These are phyloP conservation scores for Archilochus colubris DNA, from an alignment of 2,113 vertebrate genomes.

Conservation along the genomic window DNA sequence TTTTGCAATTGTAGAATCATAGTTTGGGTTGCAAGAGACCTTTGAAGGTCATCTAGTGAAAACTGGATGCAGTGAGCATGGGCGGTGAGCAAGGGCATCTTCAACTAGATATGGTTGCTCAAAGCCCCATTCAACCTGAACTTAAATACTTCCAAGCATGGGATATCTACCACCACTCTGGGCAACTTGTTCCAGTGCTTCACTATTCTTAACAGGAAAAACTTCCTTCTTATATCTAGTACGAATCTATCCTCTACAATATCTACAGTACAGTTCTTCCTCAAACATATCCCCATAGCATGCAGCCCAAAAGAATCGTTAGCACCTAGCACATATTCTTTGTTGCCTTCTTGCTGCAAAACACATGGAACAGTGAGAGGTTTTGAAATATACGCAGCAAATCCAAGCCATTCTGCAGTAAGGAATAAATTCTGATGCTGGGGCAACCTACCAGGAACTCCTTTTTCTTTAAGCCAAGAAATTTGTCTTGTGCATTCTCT, in stretches of 20 bases:
- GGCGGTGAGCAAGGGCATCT: neutral
- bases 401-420: neutral
- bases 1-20: accelerated
- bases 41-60: neutral
- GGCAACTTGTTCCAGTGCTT: neutral
- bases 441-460: neutral
- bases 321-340: neutral
- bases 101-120: neutral
- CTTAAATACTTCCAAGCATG: neutral
- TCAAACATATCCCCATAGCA: neutral
- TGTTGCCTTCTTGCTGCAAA: neutral
- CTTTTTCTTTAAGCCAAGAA: neutral
- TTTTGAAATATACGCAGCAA: neutral
- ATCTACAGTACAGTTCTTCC: neutral
- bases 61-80: neutral
- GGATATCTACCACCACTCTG: neutral
- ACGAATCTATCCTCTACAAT: neutral
- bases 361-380: neutral
- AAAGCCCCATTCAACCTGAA: neutral
- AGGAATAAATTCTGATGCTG: neutral
- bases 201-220: neutral
- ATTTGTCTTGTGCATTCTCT: neutral
- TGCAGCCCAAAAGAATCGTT: neutral
- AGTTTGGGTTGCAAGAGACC: neutral
- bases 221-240: neutral